Base-by-base conservation (phyloP, 2,797 vertebrate species). In the Alca torda region DNA sequence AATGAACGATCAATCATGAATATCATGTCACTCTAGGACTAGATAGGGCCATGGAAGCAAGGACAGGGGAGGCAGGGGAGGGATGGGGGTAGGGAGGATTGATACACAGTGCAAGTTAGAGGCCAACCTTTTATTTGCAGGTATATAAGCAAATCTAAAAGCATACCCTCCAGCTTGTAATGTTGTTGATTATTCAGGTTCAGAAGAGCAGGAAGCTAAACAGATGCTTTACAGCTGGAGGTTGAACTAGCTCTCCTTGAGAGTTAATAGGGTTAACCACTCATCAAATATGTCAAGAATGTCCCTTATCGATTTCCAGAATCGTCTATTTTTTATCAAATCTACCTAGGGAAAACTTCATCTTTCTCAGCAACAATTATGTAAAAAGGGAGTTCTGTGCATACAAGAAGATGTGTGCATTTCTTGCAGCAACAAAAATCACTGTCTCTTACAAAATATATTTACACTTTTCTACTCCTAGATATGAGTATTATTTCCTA, bases 51-150 rank as follows among this genome's bases (percentile, higher is more conserved):
- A 60, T 21, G 30, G n/a, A 41, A 70, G 15, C 5, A 3, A 6
- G 23, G 5, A 2, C 2, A 9, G 7, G 23, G 5, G 31, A 16
- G 8, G 23, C 7, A 26, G 41, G 14, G 41, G 30, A 3, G 4
- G 24, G n/a, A 20, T 33, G 33, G 10, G 11, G 7, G 43, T 65
- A 25, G 12, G 7, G 3, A 30, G 5, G 11, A 9, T 8, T 68
- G 24, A 48, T 79, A 48, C 16, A 12, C 8, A 11, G 1, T n/a
- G 9, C 9, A 28, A 37, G 33, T 75, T 50, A 70, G 16, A 75
- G 9, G 80, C 16, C 13, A n/a, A 35, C 5, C 3, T 54, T 75
- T 63, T 37, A 56, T 80, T 60, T 79, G 21, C 35, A 70, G 13
- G 8, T 80, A 56, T 30, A 41, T 70, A 80, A 75, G 30, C 33